phyloP scores from a whole-genome alignment of 2,113 vertebrate genomes.

The Lepisosteus oculatus region DNA sequence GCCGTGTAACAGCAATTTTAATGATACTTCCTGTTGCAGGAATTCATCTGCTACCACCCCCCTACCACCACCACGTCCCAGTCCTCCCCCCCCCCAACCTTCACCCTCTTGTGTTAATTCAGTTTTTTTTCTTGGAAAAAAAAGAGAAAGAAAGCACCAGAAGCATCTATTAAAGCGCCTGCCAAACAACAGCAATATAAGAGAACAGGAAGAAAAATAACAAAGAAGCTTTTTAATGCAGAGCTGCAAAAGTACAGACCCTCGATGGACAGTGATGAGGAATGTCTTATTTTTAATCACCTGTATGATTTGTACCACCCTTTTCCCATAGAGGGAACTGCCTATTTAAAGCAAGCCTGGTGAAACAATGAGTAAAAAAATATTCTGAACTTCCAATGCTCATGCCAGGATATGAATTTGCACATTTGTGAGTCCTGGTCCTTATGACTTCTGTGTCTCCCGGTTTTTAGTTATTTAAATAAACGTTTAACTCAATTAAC shows the following conservation, averaged over 20 bases:
- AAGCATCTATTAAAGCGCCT: not conserved
- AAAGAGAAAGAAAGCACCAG: not conserved
- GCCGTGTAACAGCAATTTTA: conserved; percentile 63
- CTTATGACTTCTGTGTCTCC: no score
- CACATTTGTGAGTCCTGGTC: not conserved
- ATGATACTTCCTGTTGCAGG: conserved; percentile 48
- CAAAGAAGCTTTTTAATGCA: not conserved
- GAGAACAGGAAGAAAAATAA: not conserved
- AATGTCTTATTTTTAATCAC: no score
- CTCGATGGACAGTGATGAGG: no score
- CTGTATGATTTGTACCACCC: no score
- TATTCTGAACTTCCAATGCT: not conserved
- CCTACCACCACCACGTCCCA: conserved; percentile 34
- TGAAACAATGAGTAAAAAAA: not conserved
- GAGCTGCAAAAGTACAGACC: not conserved
- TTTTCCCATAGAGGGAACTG: not conserved
- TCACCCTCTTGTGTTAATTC: conserved; percentile 42
- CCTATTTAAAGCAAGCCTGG: not conserved
- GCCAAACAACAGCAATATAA: not conserved
- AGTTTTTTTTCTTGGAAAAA: conserved; percentile 30
- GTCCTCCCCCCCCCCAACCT: conserved; percentile 53
- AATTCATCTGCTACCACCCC: conserved; percentile 50
- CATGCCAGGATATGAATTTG: not conserved
- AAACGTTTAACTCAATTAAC: no score
- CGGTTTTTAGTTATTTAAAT: no score